These are phyloP conservation scores for Ciconia stormi DNA, from an alignment of 2,113 vertebrate species.

Conservation along the genomic window DNA sequence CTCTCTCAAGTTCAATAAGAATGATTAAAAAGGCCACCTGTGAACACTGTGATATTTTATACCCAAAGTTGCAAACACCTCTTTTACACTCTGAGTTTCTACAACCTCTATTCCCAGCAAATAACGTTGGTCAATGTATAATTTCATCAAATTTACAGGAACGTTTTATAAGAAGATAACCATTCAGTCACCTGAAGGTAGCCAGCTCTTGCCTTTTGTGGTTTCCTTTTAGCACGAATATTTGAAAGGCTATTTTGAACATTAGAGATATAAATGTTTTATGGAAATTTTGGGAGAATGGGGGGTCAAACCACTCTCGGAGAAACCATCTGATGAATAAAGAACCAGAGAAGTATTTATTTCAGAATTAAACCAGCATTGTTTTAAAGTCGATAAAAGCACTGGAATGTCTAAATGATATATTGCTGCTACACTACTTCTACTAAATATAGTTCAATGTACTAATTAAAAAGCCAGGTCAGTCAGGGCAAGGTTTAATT, in stretches of 20 bases:
- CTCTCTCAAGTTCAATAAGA: not conserved
- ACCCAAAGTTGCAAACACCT: not conserved
- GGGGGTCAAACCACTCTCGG: rapidly evolving
- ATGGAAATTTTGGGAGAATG: not conserved
- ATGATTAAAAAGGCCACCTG: not conserved
- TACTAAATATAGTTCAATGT: not conserved
- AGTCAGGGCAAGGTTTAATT: conserved; percentile 17
- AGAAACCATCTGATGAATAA: not conserved
- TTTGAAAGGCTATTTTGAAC: not conserved
- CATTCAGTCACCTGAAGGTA: not conserved
- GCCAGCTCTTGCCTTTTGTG: not conserved
- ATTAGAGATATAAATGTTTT: not conserved
- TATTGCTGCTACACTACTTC: not conserved
- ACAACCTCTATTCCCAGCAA: not conserved
- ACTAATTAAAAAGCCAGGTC: conserved; percentile 2
- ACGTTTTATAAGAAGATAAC: not conserved
- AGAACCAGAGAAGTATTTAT: not conserved
- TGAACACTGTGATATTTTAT: not conserved
- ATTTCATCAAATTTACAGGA: not conserved
- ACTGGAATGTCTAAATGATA: not conserved
- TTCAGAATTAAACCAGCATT: not conserved
- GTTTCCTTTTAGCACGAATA: not conserved
- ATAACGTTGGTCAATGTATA: not conserved
- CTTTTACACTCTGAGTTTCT: not conserved
- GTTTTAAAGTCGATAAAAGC: not conserved